Evolutionary conservation across 2,797 vertebrate species (phyloP), one percentile per base, ranked within the genome.

Genomic region (Pristis pectinata): DNA sequence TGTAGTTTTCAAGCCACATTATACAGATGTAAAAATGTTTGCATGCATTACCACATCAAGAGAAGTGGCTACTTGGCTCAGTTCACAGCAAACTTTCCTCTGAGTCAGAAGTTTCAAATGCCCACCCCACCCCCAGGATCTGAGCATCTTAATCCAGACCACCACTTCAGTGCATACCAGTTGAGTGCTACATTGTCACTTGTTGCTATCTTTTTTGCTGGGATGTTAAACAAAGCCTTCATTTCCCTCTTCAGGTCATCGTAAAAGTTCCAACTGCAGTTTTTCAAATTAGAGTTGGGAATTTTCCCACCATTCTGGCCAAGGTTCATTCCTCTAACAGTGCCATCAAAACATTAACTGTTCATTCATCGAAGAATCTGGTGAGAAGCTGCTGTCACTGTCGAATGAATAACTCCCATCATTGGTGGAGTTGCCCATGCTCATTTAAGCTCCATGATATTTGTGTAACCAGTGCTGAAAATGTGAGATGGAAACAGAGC

Each of bases 21-120:
- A 41, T 41, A 91, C n/a, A 91, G 87, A 37, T 91, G 87, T 91
- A 37, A 91, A 41, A 67, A 67, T 91, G n/a, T 41, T 91, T 91
- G 61, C 87, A 67, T 64, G n/a, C 9, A 59, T 59, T 67, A 22
- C 10, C 87, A 91, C 19, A 30, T 19, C 56, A 22, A 91, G 61
- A 67, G 87, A 91, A 91, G n/a, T 91, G 61, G n/a, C 37, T 24
- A n/a, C 61, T 67, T 91, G n/a, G 61, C 59, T 24, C 61, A n/a
- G 30, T 56, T 61, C 30, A 87, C 56, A 59, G 30, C 30, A 87
- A 87, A 34, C 61, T 91, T 91, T 22, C 61, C 61, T 91, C 61
- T 41, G 87, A 91, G 87, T 37, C 59, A 67, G 8, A 91, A 41
- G 15, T 59, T 37, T 91, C 19, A 67, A 22, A 7, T 37, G 15